These are phyloP conservation scores for Oxyruncus cristatus DNA, from an alignment of 2,113 vertebrate species.

Conservation along the genomic window DNA sequence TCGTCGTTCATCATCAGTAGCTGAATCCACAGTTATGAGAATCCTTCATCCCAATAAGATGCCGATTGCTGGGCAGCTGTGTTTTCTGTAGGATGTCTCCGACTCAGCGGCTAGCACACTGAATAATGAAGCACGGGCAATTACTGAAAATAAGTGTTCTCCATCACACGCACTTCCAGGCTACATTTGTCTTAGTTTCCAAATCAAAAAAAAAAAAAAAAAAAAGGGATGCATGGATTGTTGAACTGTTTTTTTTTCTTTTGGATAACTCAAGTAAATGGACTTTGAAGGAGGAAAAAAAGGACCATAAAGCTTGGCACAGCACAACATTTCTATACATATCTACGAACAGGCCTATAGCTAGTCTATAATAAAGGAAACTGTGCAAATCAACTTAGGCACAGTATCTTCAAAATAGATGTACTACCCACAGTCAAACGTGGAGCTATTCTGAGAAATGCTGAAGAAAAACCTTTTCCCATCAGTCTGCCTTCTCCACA, in stretches of 20 bases:
- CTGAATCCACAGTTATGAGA: neutral
- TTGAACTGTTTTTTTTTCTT: constrained; percentile 46
- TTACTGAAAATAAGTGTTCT: neutral
- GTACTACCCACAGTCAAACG: neutral
- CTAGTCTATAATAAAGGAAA: constrained; percentile 50
- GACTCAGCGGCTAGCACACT: neutral
- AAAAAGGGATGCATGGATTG: neutral
- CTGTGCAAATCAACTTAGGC: constrained; percentile 31
- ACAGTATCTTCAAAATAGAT: constrained; percentile 47
- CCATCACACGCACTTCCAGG: neutral
- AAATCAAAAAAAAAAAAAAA: neutral
- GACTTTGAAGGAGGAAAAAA: constrained; percentile 21
- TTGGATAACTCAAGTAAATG: constrained; percentile 56
- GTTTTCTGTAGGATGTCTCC: neutral
- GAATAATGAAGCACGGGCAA: neutral
- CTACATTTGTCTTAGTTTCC: neutral
- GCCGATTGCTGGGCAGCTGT: neutral
- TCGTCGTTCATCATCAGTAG: fast-evolving
- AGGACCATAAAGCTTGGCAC: constrained; percentile 28
- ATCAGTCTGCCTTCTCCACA: neutral
- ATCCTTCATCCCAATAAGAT: neutral
- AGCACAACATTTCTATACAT: constrained; percentile 3
- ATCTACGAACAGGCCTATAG: constrained; percentile 50
- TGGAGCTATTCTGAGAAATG: neutral
- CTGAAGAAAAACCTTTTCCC: constrained; percentile 3